A percentile compares a stretch with the other conserved stretches of the same genome.
Conservation (phyloP, 1,140 invertebrate genomes). For the Cyclina sinensis region DNA sequence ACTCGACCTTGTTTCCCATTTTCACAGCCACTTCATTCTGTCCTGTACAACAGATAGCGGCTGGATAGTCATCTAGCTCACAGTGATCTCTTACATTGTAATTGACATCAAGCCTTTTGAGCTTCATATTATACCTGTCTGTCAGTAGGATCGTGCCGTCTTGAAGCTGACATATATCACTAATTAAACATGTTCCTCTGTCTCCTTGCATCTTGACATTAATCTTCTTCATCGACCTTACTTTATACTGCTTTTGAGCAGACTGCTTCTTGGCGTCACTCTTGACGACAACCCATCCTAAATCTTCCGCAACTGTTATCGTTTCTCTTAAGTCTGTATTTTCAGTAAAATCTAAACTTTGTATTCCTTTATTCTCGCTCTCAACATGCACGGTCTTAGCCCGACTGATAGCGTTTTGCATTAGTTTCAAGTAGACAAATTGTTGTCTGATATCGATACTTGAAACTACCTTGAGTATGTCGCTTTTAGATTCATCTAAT, state of each 20-base stretch:
- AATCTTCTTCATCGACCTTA: not conserved
- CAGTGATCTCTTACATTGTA: not conserved
- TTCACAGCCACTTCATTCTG: constrained; percentile 9
- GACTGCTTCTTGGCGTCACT: not conserved
- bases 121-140: not conserved
- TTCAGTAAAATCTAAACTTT: not conserved
- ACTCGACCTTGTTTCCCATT: not conserved
- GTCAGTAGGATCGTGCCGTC: not conserved
- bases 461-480: not conserved
- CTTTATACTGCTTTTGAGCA: not conserved
- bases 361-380: not conserved
- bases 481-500: not conserved
- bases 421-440: not conserved
- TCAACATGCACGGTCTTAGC: not conserved
- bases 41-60: not conserved
- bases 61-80: not conserved
- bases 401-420: not conserved
- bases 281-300: not conserved
- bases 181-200: not conserved
- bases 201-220: not conserved
- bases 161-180: not conserved
- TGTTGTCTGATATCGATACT: not conserved
- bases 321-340: not conserved
- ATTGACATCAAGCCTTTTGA: not conserved
- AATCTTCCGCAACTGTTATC: not conserved